Base-by-base conservation (phyloP, 2,797 vertebrate species). In the Crossoptilon crossoptilon region DNA sequence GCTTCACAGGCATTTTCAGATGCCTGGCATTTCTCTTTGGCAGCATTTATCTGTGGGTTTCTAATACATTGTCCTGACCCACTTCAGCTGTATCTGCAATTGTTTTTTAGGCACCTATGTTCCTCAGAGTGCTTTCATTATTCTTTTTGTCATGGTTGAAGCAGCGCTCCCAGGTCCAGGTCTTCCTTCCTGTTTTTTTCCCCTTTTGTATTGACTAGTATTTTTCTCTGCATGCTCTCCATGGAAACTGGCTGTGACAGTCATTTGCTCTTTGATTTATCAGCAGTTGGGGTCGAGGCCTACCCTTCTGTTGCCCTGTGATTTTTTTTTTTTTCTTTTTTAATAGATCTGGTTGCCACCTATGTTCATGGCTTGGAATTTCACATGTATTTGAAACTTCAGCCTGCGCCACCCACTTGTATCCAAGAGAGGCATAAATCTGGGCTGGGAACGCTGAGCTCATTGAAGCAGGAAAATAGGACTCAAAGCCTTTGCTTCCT, bases 361-460 rank as follows among this genome's bases (percentile, higher is more conserved):
- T 90, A 18, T 51, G 31, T 90, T 87, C 63, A 27, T 72, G 68
- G 49, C 69, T 88, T 92, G 75, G 93, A 84, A 93, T 91, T 95
- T 84, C 60, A 91, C 77, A 88, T 55, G 37, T 46, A 44, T 94
- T 92, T 93, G 75, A 67, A 92, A 87, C 58, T 66, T 88, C 71
- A 70, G 35, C 43, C 53, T 83, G 21, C 88, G 70, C 58, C 74
- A 80, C 60, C 62, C 75, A 27, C 68, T 80, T 83, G 48, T 91
- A 71, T 84, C 68, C 51, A 58, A 62, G 63, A 81, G 43, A 64
- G 86, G 77, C n/a, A 66, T 71, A 87, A 94, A 84, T 90, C 49
- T 84, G 67, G 58, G 31, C 62, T 87, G 66, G 33, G 73, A 74
- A 72, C 1, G 18, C 53, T 21, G 67, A 82, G 22, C 78, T 93